Percentiles rank a stretch among this genome's conserved stretches.
phyloP scores from a whole-genome alignment of 2,888 invertebrate species.

The Nysson spinosus region DNA sequence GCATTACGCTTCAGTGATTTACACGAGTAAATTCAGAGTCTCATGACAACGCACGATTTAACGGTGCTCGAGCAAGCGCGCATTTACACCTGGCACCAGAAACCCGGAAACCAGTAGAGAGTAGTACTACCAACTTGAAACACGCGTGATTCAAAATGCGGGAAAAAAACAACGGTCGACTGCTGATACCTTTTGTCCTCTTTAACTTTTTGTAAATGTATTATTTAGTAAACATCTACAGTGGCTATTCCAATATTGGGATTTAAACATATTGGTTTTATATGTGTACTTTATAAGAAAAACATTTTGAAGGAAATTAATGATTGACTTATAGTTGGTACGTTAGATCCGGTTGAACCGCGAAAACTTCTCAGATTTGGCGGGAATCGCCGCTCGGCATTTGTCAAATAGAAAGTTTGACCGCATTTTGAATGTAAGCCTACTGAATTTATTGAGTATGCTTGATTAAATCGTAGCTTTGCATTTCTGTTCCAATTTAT shows the following conservation, averaged over 20 bases:
- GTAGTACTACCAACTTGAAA: constrained; percentile 34
- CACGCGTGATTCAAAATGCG: constrained; percentile 24
- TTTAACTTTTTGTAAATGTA: too few relatives aligned
- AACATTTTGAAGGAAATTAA: neutral
- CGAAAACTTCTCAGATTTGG: constrained; percentile 18
- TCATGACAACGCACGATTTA: constrained; percentile 66
- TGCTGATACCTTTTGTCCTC: too few relatives aligned
- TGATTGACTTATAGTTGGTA: constrained; percentile 17
- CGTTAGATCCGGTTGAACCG: constrained; percentile 9
- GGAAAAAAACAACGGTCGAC: constrained; percentile 18
- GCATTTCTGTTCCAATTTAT: too few relatives aligned
- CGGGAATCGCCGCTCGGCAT: constrained; percentile 19
- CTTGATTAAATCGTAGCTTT: too few relatives aligned
- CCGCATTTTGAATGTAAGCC: neutral
- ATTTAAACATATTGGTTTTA: too few relatives aligned
- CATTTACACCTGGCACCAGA: constrained; percentile 60
- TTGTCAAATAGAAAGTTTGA: constrained; percentile 1
- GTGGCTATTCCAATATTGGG: too few relatives aligned
- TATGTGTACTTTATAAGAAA: neutral
- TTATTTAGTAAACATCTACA: too few relatives aligned
- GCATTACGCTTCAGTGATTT: constrained; percentile 4
- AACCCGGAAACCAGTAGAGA: constrained; percentile 42
- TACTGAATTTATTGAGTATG: neutral
- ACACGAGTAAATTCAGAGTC: constrained; percentile 37
- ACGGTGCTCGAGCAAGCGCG: constrained; percentile 57